Evolutionary conservation across 2,113 vertebrate species (phyloP), one percentile per base, ranked within the genome.

Genomic region (Erythrocebus patas): DNA sequence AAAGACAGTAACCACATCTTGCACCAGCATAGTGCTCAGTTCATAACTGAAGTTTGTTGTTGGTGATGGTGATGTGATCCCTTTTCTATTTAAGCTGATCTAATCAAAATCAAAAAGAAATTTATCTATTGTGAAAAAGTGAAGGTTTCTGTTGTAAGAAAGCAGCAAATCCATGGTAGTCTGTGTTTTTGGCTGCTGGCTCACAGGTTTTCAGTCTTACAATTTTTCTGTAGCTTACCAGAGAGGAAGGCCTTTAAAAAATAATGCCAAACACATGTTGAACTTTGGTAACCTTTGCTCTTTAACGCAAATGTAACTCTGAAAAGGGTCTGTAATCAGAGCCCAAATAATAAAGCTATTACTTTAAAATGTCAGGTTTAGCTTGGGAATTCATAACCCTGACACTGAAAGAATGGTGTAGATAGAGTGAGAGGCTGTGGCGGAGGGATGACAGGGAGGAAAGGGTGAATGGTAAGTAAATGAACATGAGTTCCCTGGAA

Each of bases 261-360:
- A 1, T 91, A 97, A 98, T 84, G 91, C 55, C 14, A 66, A 97
- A 90, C 57, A 94, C 9, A 85, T 81, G 43, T 50, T 68, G 72
- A 97, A 97, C 92, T 96, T 96, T 95, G 61, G 82, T 73, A 91
- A 95, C 23, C 30, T 98, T 97, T 96, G 87, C 82, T 83, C 70
- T 96, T 93, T 92, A 95, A 75, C 27, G 90, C 94, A 48, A 79
- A 80, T 83, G 13, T 80, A 97, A 79, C 83, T 97, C 57, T 55
- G 92, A 89, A 59, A 48, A 1, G 94, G 61, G 91, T 92, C 30
- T 76, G 43, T 78, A 80, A 10, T 96, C 68, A 98, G 52, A n/a
- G 80, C 92, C 81, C 76, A 89, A 0, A 79, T 82, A 96, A 93
- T 43, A 10, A 97, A 93, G 81, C 25, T 8, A 59, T 90, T 32